Conservation (phyloP, 2,797 vertebrate species). For the Smutsia temminckii region DNA sequence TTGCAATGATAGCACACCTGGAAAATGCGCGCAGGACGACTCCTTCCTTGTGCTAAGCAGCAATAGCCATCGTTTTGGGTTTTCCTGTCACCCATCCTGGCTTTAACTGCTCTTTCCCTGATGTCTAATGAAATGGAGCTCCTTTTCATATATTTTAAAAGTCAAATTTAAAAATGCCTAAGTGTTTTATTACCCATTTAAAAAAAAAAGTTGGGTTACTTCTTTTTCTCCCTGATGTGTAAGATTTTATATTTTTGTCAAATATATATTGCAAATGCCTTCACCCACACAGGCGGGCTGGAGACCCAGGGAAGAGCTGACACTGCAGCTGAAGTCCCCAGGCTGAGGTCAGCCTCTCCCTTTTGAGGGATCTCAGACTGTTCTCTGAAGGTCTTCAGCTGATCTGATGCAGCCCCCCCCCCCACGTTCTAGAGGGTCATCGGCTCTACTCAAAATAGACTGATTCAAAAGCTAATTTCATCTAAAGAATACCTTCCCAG, state of each 20-base stretch:
- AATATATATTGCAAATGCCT: background rate
- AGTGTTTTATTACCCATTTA: background rate
- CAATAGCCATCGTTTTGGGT: background rate
- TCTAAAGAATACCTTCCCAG: background rate
- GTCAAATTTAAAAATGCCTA: background rate
- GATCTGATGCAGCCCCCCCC: background rate
- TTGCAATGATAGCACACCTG: background rate
- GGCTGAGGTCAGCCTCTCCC: background rate
- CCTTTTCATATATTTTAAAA: background rate
- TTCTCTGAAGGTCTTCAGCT: background rate
- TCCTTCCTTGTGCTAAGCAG: background rate
- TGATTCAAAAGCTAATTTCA: background rate
- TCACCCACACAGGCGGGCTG: background rate
- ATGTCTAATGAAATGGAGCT: background rate
- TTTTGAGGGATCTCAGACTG: background rate
- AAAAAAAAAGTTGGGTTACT: background rate
- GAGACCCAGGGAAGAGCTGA: background rate
- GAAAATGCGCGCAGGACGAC: background rate
- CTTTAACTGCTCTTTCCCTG: background rate
- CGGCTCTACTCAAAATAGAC: background rate
- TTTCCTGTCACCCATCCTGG: background rate
- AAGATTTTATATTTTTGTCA: background rate
- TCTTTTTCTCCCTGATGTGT: background rate
- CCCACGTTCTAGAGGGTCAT: background rate
- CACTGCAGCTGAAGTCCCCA: background rate